Percentiles rank a stretch among this genome's conserved stretches.
Evolutionary conservation across 1,140 invertebrate species (phyloP).

Genomic region (Thaumatotibia leucotreta): DNA sequence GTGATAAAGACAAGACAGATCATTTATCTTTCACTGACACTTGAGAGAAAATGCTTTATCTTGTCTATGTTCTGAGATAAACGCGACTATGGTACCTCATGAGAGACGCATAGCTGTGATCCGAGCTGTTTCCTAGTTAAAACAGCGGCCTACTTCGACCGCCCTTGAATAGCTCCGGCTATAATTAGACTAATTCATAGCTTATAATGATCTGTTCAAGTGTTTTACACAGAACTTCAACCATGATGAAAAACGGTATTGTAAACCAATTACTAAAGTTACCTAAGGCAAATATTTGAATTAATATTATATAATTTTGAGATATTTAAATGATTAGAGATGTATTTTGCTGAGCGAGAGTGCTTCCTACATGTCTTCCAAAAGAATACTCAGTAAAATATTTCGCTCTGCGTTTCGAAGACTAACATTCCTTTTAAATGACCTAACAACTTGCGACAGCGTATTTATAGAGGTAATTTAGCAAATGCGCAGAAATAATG

Average conservation of each 20-base stretch:
- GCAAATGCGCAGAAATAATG: neutral
- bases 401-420: neutral
- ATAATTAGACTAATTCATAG: constrained; percentile 11
- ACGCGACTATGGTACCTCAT: neutral
- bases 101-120: neutral
- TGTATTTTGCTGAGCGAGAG: neutral
- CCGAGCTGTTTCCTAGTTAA: neutral
- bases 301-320: constrained; percentile 5
- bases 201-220: constrained; percentile 4
- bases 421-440: neutral
- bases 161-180: constrained; percentile 4
- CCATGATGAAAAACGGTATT: neutral
- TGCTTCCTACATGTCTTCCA: neutral
- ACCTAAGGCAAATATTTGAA: neutral
- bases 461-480: neutral
- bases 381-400: neutral
- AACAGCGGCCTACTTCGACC: neutral
- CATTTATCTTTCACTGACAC: neutral
- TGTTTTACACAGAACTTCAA: constrained; percentile 1
- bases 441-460: neutral
- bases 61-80: neutral
- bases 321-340: neutral
- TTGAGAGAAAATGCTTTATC: neutral
- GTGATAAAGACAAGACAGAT: neutral
- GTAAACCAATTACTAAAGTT: neutral